phyloP scores from a whole-genome alignment of 2,113 vertebrate genomes.

The Xiphorhynchus elegans region DNA sequence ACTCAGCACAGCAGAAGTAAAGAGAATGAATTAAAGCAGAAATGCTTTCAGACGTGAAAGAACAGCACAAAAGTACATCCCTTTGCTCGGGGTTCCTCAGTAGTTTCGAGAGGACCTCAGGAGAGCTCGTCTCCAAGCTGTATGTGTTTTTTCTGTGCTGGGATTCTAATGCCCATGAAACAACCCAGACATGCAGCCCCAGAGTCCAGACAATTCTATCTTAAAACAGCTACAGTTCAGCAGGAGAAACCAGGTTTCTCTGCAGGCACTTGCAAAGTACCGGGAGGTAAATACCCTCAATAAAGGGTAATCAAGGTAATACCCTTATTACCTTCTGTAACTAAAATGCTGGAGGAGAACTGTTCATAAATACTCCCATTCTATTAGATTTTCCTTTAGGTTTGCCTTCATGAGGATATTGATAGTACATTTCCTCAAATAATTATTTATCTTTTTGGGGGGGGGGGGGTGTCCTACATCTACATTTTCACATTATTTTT shows the following conservation, averaged over 20 bases:
- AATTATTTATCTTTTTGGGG: not conserved
- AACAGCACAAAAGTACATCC: conserved; percentile 29
- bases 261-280: not conserved
- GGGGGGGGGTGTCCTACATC: not conserved
- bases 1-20: conserved; percentile 52
- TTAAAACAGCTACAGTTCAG: not conserved
- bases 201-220: not conserved
- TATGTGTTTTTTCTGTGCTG: not conserved
- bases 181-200: not conserved
- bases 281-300: not conserved
- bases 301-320: not conserved
- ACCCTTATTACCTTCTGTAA: not conserved
- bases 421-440: not conserved
- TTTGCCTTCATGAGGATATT: not conserved
- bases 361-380: not conserved
- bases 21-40: conserved; percentile 64
- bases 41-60: conserved; percentile 23
- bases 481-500: not conserved
- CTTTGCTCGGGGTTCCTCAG: not conserved
- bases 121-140: not conserved
- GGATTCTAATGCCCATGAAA: conserved; percentile 5
- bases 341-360: not conserved
- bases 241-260: not conserved
- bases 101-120: not conserved
- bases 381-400: not conserved